Evolutionary conservation across 2,797 vertebrate genomes (phyloP).

Genomic region (Anguilla pacifica): DNA sequence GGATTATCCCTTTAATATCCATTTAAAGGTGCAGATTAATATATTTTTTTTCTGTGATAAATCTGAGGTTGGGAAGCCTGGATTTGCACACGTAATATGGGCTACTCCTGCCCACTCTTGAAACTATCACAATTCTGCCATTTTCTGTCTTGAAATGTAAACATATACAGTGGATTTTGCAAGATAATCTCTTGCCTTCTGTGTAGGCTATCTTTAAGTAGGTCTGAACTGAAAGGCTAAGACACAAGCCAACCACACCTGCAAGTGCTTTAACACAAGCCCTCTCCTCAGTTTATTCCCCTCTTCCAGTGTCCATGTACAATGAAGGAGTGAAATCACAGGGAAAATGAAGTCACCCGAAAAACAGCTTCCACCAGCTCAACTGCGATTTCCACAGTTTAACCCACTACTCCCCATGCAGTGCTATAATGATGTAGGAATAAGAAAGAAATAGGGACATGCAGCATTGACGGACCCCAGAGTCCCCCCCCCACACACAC

Average conservation of each 20-base stretch:
- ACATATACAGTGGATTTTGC: not conserved
- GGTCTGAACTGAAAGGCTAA: not conserved
- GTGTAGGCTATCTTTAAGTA: not conserved
- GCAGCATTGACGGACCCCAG: constrained; percentile 15
- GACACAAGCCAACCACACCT: not conserved
- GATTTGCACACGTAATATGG: not conserved
- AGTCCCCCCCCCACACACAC: constrained; percentile 31
- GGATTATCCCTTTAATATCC: not conserved
- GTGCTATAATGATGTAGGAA: not conserved
- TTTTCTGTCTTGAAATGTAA: not conserved
- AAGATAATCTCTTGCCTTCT: not conserved
- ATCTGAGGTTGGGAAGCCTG: not conserved
- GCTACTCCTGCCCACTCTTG: not conserved
- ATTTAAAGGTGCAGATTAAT: not conserved
- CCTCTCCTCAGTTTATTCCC: not conserved
- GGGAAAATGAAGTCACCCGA: not conserved
- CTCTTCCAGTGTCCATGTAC: not conserved
- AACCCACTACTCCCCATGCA: not conserved
- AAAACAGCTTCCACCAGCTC: not conserved
- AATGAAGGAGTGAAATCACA: not conserved
- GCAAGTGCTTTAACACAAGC: not conserved
- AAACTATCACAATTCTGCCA: not conserved
- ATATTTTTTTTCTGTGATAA: not conserved
- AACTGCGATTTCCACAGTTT: not conserved
- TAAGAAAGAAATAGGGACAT: constrained; percentile 28